Evolutionary conservation across 1,140 invertebrate genomes (phyloP).

Genomic region (Phthorimaea operculella): DNA sequence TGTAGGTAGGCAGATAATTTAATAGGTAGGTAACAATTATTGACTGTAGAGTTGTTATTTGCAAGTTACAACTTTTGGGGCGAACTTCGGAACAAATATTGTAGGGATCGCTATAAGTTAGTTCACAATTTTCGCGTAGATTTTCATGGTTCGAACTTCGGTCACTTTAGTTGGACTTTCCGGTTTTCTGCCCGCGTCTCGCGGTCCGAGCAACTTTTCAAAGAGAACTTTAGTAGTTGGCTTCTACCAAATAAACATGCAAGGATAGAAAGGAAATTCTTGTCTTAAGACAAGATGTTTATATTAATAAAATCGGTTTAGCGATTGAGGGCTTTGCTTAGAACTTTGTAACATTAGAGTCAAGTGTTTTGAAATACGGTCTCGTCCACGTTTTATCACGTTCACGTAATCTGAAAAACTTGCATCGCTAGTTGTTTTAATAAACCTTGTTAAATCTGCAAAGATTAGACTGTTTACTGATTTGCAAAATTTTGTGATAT

Average conservation of each 20-base stretch:
- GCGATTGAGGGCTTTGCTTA: too few relatives aligned
- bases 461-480: too few relatives aligned
- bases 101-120: slow-evolving; percentile 41
- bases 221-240: slow-evolving; percentile 11
- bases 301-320: too few relatives aligned
- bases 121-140: slow-evolving; percentile 31
- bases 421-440: too few relatives aligned
- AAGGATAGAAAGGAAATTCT: slow-evolving; percentile 20
- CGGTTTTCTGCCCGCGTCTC: slow-evolving; percentile 25
- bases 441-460: too few relatives aligned
- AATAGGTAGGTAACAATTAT: slow-evolving; percentile 36
- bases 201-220: slow-evolving; percentile 31
- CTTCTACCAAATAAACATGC: too few relatives aligned
- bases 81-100: slow-evolving; percentile 37
- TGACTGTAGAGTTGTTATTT: slow-evolving; percentile 24
- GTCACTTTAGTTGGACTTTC: slow-evolving; percentile 50
- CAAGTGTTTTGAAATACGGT: too few relatives aligned
- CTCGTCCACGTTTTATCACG: too few relatives aligned
- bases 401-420: too few relatives aligned
- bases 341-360: too few relatives aligned
- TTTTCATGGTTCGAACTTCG: slow-evolving; percentile 39
- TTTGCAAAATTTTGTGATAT: too few relatives aligned
- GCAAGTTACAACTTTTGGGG: slow-evolving; percentile 28
- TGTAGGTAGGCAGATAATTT: neutral
- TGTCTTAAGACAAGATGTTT: too few relatives aligned